Conservation (phyloP, 2,797 vertebrate species). For the Rhabdophis nuchalis region DNA sequence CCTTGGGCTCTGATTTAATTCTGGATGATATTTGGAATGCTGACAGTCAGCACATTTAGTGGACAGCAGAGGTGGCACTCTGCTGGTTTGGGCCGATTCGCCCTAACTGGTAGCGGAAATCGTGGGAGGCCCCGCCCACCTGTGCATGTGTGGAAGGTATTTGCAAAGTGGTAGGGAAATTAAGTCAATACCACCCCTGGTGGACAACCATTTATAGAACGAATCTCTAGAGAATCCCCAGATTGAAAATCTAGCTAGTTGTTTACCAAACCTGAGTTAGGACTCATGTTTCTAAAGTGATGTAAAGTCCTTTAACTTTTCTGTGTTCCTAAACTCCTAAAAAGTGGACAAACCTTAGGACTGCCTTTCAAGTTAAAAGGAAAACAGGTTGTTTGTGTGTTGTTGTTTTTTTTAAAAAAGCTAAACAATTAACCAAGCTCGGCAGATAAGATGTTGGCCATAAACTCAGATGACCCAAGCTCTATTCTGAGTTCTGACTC, state of each 20-base stretch:
- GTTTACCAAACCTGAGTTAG: neutral
- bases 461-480: neutral
- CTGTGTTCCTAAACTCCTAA: neutral
- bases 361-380: neutral
- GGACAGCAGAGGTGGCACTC: no score
- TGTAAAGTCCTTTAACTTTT: neutral
- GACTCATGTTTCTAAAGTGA: neutral
- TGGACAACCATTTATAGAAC: no score
- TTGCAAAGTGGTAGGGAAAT: no score
- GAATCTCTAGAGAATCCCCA: neutral
- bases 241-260: neutral
- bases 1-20: no score
- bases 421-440: neutral
- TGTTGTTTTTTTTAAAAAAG: neutral
- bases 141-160: no score
- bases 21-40: no score
- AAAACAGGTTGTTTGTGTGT: neutral
- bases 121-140: no score
- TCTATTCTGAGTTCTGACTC: conserved; percentile 20
- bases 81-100: no score
- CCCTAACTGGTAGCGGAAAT: no score
- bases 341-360: neutral
- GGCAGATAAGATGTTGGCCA: neutral
- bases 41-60: neutral
- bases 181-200: no score